A percentile compares a stretch with the other conserved stretches of the same genome.
Evolutionary conservation across 2,113 vertebrate genomes (phyloP).

Genomic region (Pelmatolapia mariae): DNA sequence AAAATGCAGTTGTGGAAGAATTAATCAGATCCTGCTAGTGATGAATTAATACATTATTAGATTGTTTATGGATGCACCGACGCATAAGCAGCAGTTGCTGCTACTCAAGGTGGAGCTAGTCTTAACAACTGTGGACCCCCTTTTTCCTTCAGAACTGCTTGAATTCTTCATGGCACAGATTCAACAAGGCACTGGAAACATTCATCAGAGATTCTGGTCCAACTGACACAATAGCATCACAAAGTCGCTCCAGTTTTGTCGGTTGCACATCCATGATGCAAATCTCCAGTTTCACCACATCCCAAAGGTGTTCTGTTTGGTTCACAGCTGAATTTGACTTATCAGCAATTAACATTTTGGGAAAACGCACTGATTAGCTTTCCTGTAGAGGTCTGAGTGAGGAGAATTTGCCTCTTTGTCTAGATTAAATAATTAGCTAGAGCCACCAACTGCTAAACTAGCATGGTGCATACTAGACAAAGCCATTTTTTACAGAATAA

Average conservation of each 20-base stretch:
- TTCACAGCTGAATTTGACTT: background rate
- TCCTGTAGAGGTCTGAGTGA: background rate
- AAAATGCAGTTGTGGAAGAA: background rate
- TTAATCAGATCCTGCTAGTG: background rate
- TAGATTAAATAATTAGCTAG: background rate
- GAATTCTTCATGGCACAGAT: background rate
- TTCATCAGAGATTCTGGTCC: background rate
- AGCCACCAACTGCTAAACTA: background rate
- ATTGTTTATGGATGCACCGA: background rate
- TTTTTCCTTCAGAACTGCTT: background rate
- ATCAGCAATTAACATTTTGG: background rate
- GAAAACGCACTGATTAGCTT: background rate
- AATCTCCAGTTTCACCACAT: background rate
- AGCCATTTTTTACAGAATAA: background rate
- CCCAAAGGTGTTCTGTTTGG: background rate
- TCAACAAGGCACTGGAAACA: background rate
- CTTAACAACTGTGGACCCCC: background rate
- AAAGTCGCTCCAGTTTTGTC: background rate
- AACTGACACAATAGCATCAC: rapidly evolving
- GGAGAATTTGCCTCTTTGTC: background rate
- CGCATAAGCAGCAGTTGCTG: background rate
- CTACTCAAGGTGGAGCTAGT: background rate
- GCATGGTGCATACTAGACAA: background rate
- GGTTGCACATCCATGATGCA: background rate
- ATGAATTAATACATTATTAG: background rate